Percentiles rank a stretch among this genome's conserved stretches.
phyloP scores from a whole-genome alignment of 2,888 invertebrate genomes.

The Ennomos erosarius region DNA sequence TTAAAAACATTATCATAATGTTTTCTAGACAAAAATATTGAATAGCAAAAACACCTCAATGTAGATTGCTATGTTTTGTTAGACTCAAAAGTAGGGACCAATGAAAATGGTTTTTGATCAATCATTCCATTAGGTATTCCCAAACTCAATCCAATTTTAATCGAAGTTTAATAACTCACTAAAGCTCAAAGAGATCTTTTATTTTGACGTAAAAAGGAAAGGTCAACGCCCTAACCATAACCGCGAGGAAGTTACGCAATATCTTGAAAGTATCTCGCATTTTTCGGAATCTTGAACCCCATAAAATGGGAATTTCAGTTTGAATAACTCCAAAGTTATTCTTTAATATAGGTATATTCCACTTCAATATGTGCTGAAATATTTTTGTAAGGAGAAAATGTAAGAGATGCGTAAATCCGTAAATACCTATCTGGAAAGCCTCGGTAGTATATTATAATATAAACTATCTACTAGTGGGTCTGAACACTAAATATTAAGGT shows the following conservation, averaged over 20 bases:
- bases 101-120: too few relatives aligned
- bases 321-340: conserved; percentile 26
- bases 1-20: too few relatives aligned
- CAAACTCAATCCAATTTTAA: conserved; percentile 1
- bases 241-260: conserved; percentile 26
- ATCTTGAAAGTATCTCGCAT: conserved; percentile 20
- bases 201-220: conserved; percentile 15
- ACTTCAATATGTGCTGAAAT: conserved; percentile 16
- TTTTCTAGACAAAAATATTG: too few relatives aligned
- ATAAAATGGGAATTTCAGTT: conserved; percentile 22
- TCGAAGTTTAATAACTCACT: conserved; percentile 3
- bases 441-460: too few relatives aligned
- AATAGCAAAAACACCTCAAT: too few relatives aligned
- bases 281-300: conserved; percentile 26
- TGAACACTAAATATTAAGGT: too few relatives aligned
- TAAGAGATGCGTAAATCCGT: too few relatives aligned
- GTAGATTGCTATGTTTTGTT: too few relatives aligned
- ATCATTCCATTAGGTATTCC: too few relatives aligned
- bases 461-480: too few relatives aligned
- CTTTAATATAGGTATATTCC: conserved; percentile 18
- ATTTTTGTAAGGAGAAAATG: neutral
- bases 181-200: conserved; percentile 12
- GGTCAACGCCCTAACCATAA: conserved; percentile 16
- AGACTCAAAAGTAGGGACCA: too few relatives aligned
- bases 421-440: too few relatives aligned